Evolutionary conservation across 2,888 invertebrate genomes (phyloP).

Genomic region (Pristionchus entomophagus): DNA sequence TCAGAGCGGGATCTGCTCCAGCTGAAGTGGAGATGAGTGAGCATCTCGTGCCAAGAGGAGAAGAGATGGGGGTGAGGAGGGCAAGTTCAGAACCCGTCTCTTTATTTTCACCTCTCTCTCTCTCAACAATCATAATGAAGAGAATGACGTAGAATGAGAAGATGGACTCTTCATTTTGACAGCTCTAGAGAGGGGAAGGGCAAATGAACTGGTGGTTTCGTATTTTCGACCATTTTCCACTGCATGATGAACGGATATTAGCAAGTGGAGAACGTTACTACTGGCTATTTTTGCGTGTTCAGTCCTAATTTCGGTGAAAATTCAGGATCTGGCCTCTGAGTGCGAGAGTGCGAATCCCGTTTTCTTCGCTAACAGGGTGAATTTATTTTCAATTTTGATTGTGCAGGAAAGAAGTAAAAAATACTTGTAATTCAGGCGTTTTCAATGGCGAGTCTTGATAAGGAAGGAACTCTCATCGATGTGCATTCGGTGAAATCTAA

Average conservation of each 20-base stretch:
- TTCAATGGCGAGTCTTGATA: neutral
- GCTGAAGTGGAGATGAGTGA: conserved; percentile 11
- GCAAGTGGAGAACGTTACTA: too few species aligned
- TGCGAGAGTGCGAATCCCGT: neutral
- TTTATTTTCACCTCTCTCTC: too few species aligned
- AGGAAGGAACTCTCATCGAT: neutral
- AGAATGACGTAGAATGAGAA: too few species aligned
- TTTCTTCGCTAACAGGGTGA: conserved; percentile 30
- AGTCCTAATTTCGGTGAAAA: neutral
- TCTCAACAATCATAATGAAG: too few species aligned
- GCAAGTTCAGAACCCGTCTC: neutral
- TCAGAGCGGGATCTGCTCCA: neutral
- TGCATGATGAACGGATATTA: too few species aligned
- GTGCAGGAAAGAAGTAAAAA: too few species aligned
- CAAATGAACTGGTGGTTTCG: too few species aligned
- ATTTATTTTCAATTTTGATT: neutral
- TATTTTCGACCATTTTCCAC: too few species aligned
- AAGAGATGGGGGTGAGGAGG: neutral
- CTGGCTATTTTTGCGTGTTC: too few species aligned
- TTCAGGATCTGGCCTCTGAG: neutral
- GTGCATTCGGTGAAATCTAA: neutral
- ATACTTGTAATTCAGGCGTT: neutral
- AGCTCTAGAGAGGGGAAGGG: too few species aligned
- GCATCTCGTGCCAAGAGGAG: neutral
- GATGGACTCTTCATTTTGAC: too few species aligned